Conservation (phyloP, 2,797 vertebrate genomes). For the Betta splendens region DNA sequence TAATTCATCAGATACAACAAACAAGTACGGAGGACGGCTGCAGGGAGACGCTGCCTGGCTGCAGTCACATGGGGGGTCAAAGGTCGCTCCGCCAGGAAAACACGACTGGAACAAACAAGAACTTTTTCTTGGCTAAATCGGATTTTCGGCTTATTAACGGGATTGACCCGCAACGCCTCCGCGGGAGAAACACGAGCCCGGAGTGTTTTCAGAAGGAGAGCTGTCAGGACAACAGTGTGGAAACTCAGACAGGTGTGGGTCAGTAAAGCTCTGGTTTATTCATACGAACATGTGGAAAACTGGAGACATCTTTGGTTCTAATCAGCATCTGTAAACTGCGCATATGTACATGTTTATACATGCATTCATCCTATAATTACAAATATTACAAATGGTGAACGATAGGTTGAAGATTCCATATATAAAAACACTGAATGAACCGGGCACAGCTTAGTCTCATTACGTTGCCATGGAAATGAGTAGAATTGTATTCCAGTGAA, state of each 20-base stretch:
- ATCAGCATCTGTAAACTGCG: conserved; percentile 30
- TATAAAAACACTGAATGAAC: conserved; percentile 55
- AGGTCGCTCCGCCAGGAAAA: conserved; percentile 4
- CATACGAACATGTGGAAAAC: conserved; percentile 48
- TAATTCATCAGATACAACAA: not conserved
- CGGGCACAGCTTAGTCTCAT: conserved; percentile 12
- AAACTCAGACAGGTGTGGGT: conserved; percentile 3
- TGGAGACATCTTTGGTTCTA: conserved; percentile 51
- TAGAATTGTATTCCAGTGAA: conserved; percentile 16
- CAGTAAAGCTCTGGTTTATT: conserved; percentile 64
- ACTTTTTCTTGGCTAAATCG: conserved; percentile 22
- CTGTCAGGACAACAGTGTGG: not conserved
- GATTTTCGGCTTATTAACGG: conserved; percentile 27
- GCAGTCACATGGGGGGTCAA: conserved; percentile 33
- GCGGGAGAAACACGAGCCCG: conserved; percentile 6
- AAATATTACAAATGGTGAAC: conserved; percentile 62
- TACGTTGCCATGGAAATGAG: conserved; percentile 9
- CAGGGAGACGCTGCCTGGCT: not conserved
- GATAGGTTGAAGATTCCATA: conserved; percentile 48
- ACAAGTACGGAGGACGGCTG: no score
- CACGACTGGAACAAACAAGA: conserved; percentile 18
- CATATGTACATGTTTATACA: conserved; percentile 55
- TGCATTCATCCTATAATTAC: conserved; percentile 58
- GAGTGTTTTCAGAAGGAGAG: conserved; percentile 5
- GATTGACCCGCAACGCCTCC: conserved; percentile 1